Base-by-base conservation (phyloP, 2,113 vertebrate genomes). In the Microtus montanus region DNA sequence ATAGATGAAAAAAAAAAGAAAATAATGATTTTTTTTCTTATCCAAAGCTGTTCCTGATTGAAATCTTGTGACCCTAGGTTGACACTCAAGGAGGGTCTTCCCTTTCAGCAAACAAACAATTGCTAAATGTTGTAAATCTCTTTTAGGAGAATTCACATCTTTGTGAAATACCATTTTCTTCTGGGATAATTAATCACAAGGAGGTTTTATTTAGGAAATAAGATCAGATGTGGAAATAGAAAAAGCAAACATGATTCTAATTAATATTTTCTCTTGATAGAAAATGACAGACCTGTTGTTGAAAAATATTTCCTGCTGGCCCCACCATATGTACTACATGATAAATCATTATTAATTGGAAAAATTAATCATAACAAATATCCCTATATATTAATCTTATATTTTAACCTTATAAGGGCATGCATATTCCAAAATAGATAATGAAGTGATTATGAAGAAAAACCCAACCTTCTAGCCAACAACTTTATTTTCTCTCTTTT, bases 21-120 rank as follows among this genome's bases (percentile, higher is more conserved):
- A 68, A 35, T 33, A 68, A n/a, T 41, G 58, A 7, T 88, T 84
- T 94, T 79, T 49, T 87, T 94, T 95, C 38, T 95, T 63, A 85
- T 95, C 52, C 87, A 90, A 87, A 52, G n/a, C 38, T 73, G 71
- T 88, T 79, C 49, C 33, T 71, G 61, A 63, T 44, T 93, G 71
- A 90, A 90, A 80, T 66, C 58, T 90, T 92, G 17, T 80, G 71
- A 77, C 47, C 80, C 26, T 64, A 68, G 24, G 90, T 87, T 71
- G 47, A 93, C 12, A 73, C 35, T 93, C 44, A 93, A 26, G 30
- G 79, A 74, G 14, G 2, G 7, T 19, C 38, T 87, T 3, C 12
- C 87, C 20, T 89, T 52, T 68, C 58, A 73, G 28, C 79, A 20
- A 24, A 73, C 44, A 73, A 87, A 89, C 7, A 63, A 71, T 44